A percentile compares a stretch with the other conserved stretches of the same genome.
phyloP scores from a whole-genome alignment of 2,888 invertebrate species.

The Tinea semifulvella region DNA sequence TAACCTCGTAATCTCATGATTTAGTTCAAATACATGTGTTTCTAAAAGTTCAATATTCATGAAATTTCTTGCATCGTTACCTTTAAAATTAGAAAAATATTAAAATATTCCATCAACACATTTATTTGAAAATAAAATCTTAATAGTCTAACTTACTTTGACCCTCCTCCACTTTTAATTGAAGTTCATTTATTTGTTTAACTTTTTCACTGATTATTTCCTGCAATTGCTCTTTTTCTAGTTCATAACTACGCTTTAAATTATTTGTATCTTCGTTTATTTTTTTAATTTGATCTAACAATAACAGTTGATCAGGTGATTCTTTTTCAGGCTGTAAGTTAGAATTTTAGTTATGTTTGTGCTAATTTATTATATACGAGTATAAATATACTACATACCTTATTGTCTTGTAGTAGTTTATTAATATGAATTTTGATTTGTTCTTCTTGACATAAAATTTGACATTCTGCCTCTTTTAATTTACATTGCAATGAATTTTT shows the following conservation, averaged over 20 bases:
- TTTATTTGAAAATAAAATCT: too few species aligned
- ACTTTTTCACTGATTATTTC: conserved; percentile 39
- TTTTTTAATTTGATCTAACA: conserved; percentile 43
- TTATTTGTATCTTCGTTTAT: conserved; percentile 43
- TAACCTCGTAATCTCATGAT: conserved; percentile 29
- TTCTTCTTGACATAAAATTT: conserved; percentile 63
- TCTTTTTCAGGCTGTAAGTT: conserved; percentile 23
- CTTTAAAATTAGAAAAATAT: too few species aligned
- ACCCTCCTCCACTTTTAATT: conserved; percentile 43
- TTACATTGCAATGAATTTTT: conserved; percentile 54
- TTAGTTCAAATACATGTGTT: conserved; percentile 30
- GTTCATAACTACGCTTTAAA: conserved; percentile 34
- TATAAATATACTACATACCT: conserved; percentile 24
- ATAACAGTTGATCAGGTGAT: conserved; percentile 27
- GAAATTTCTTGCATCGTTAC: too few species aligned
- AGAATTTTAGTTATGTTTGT: background rate
- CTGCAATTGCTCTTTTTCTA: conserved; percentile 43
- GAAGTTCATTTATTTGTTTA: conserved; percentile 39
- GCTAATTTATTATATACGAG: background rate
- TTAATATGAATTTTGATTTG: conserved; percentile 68
- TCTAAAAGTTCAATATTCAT: too few species aligned
- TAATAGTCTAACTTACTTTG: too few species aligned
- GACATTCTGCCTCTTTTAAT: conserved; percentile 61
- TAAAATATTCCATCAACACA: too few species aligned
- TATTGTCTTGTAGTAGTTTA: conserved; percentile 39